phyloP scores from a whole-genome alignment of 1,140 invertebrate genomes.

The Zaprionus kolodkinae region DNA sequence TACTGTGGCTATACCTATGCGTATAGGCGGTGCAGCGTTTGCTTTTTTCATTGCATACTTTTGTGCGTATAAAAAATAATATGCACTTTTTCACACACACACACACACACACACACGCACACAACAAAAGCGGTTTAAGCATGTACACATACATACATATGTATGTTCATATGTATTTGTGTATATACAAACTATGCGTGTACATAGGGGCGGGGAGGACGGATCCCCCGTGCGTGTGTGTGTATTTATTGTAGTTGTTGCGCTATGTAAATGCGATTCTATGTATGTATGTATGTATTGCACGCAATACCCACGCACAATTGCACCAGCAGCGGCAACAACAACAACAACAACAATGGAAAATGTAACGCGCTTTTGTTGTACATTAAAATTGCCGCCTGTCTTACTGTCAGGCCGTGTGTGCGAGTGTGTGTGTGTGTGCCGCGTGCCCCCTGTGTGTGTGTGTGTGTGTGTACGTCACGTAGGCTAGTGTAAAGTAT shows the following conservation, averaged over 20 bases:
- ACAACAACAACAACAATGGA: slow-evolving; percentile 48
- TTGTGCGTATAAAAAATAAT: slow-evolving; percentile 72
- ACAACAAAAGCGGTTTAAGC: slow-evolving; percentile 65
- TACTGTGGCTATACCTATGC: slow-evolving; percentile 25
- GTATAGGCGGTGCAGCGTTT: slow-evolving; percentile 16
- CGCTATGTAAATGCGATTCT: slow-evolving; percentile 65
- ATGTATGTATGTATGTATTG: slow-evolving; percentile 30
- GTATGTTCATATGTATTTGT: slow-evolving; percentile 21
- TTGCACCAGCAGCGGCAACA: slow-evolving; percentile 48
- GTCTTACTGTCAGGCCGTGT: slow-evolving; percentile 38
- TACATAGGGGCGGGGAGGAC: slow-evolving; percentile 22
- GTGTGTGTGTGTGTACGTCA: slow-evolving; percentile 33
- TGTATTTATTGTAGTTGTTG: slow-evolving; percentile 55
- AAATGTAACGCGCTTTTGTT: slow-evolving; percentile 73
- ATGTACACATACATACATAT: slow-evolving; percentile 33
- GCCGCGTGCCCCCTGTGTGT: slow-evolving; percentile 6
- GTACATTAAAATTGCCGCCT: slow-evolving; percentile 78
- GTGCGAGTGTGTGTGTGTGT: slow-evolving; percentile 9
- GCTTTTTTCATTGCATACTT: slow-evolving; percentile 62
- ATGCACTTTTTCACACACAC: slow-evolving; percentile 44
- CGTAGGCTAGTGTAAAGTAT: slow-evolving; percentile 70
- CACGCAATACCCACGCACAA: slow-evolving; percentile 49
- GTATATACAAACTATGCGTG: slow-evolving; percentile 1
- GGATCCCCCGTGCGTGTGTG: slow-evolving; percentile 14
- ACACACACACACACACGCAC: slow-evolving; percentile 16